These are phyloP conservation scores for Euzetes globulus DNA, from an alignment of 2,888 invertebrate species.

Conservation along the genomic window DNA sequence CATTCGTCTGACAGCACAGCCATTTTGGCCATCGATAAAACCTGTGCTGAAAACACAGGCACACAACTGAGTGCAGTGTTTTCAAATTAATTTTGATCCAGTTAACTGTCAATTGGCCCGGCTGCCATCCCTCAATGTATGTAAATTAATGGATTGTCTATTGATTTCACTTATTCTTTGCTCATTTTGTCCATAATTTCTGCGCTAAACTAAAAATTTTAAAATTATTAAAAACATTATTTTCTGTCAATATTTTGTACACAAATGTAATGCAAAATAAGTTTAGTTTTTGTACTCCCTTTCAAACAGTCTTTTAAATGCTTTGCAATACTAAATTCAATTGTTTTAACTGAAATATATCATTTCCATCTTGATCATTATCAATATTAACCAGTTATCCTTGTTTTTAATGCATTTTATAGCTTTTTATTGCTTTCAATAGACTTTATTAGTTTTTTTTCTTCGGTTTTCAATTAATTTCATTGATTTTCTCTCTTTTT, in stretches of 20 bases:
- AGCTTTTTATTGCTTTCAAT: not conserved
- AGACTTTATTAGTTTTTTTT: not conserved
- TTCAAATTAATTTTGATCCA: not conserved
- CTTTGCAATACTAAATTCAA: too few relatives aligned
- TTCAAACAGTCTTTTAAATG: too few relatives aligned
- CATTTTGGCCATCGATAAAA: slow-evolving; percentile 10
- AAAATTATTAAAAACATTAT: too few relatives aligned
- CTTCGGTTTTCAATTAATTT: not conserved
- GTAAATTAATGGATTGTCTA: too few relatives aligned
- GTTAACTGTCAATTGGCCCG: not conserved
- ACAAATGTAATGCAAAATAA: too few relatives aligned
- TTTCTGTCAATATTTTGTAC: too few relatives aligned
- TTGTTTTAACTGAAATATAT: too few relatives aligned
- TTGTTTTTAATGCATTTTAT: not conserved
- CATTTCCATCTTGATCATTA: not conserved
- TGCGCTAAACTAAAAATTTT: too few relatives aligned
- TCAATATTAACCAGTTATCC: not conserved
- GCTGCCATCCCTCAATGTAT: too few relatives aligned
- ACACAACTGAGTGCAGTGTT: not conserved
- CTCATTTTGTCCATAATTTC: too few relatives aligned
- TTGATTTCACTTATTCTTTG: too few relatives aligned
- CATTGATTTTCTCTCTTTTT: not conserved
- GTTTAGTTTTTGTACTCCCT: too few relatives aligned
- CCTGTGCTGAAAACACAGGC: not conserved
- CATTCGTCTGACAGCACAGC: not conserved